Percentiles rank a stretch among this genome's conserved stretches.
Evolutionary conservation across 2,888 invertebrate genomes (phyloP).

Genomic region (Frankliniella intonsa): DNA sequence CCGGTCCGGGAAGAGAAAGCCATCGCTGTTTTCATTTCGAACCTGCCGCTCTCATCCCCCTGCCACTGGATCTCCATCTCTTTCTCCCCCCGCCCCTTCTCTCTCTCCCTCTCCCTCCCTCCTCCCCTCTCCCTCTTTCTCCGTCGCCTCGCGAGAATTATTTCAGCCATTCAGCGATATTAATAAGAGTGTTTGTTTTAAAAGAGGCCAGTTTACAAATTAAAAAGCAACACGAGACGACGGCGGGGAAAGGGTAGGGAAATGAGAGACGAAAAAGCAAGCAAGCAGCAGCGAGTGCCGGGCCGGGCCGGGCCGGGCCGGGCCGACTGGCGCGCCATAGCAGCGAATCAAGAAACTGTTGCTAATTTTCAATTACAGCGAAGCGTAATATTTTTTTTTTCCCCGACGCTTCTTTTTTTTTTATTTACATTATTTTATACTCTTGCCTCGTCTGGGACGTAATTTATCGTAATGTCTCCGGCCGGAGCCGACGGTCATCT

Average conservation of each 20-base stretch:
- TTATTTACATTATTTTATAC: not conserved
- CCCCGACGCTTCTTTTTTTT: not conserved
- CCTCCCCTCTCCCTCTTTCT: not conserved
- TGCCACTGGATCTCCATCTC: not conserved
- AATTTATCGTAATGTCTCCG: not conserved
- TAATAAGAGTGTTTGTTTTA: slow-evolving; percentile 27
- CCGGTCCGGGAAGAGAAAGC: no score
- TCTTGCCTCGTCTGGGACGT: not conserved
- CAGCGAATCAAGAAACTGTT: slow-evolving; percentile 9
- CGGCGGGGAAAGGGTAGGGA: not conserved
- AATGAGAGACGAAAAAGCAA: not conserved
- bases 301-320: not conserved
- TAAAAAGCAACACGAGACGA: slow-evolving; percentile 11
- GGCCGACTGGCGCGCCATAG: not conserved
- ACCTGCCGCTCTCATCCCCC: not conserved
- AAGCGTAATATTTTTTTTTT: not conserved
- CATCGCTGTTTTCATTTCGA: not conserved
- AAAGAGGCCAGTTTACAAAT: slow-evolving; percentile 26
- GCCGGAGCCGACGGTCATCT: not conserved
- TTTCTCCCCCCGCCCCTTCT: not conserved
- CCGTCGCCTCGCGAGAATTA: not conserved
- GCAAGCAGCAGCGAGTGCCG: no score
- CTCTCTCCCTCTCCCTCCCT: not conserved
- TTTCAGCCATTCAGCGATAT: slow-evolving; percentile 9
- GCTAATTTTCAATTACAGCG: slow-evolving; percentile 23